Conservation (phyloP, 2,888 invertebrate species). For the Venusia cambrica region DNA sequence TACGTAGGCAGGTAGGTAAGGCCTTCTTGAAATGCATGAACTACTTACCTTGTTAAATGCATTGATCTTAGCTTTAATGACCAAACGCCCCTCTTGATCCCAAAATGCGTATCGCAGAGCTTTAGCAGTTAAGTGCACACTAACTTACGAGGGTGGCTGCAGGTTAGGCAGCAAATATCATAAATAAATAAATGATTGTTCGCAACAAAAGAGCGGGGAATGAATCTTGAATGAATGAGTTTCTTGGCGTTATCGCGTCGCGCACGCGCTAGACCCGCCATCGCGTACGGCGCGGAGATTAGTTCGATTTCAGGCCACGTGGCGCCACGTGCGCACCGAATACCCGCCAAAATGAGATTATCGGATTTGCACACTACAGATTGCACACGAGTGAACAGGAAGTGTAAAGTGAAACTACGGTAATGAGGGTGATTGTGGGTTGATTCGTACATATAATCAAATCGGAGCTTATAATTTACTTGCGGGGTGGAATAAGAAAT, state of each 20-base stretch:
- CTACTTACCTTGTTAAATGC: neutral
- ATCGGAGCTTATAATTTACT: no score
- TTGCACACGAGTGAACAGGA: slow-evolving; percentile 79
- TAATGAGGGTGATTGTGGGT: slow-evolving; percentile 74
- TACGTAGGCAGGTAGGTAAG: no score
- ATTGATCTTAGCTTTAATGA: slow-evolving; percentile 26
- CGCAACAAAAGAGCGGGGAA: slow-evolving; percentile 75
- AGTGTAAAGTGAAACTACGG: slow-evolving; percentile 79
- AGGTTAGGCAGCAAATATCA: slow-evolving; percentile 77
- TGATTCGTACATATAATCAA: no score
- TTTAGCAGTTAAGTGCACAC: slow-evolving; percentile 54
- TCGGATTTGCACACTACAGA: slow-evolving; percentile 81
- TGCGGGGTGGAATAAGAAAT: no score
- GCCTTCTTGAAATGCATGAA: no score
- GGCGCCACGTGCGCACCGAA: slow-evolving; percentile 71
- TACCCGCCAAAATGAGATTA: slow-evolving; percentile 77
- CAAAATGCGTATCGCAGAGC: slow-evolving; percentile 33
- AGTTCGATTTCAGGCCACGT: slow-evolving; percentile 76
- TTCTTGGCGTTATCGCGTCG: slow-evolving; percentile 75
- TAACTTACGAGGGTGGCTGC: slow-evolving; percentile 62
- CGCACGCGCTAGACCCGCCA: slow-evolving; percentile 70
- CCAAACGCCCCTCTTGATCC: slow-evolving; percentile 30
- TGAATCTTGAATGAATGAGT: slow-evolving; percentile 78
- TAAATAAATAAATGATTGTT: slow-evolving; percentile 80
- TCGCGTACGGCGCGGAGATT: slow-evolving; percentile 75